Base-by-base conservation (phyloP, 2,888 invertebrate genomes). In the Urechis unicinctus region DNA sequence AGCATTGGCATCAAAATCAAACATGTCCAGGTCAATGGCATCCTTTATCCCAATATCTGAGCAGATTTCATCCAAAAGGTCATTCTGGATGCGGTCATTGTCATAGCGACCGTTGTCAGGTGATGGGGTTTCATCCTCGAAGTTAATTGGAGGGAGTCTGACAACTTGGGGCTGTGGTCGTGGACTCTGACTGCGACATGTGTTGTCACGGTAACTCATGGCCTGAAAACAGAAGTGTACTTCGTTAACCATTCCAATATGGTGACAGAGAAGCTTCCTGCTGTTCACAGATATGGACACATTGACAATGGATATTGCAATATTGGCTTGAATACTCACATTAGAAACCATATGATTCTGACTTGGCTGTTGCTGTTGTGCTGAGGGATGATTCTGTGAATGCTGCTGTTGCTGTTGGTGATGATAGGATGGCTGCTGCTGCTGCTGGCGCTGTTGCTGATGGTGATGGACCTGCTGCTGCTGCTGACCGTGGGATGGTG, bases 11-110 rank as follows among this genome's bases (percentile, higher is more conserved):
- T 62, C 62, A 45, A 66, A 60, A 30, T 76, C 75, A 43, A 74
- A 71, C 61, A 76, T 70, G 62, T 77, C 75, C 48, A 75, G 61
- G 56, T 75, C 76, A 68, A 74, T 75, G 21, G 73, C 71, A 58
- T 75, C 75, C 60, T 77, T 73, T 67, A 76, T 74, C 2, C 75
- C 75, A 51, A 75, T 75, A 58, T 77, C 77, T 60, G 71, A 70
- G 62, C 73, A 77, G 50, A 77, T 74, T 64, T 77, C 77, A 53
- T 77, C 74, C 26, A 65, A 56, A 24, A 65, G 61, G 24, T 59
- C 58, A 41, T 65, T 65, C 42, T 61, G 63, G 46, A 65, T 64
- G 2, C 36, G 36, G 17, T 36, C 36, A 9, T 36, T 9, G 9
- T 9, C 36, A 17, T 36, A 36, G 9, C 17, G 36, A 13, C 9